Percentiles rank a stretch among this genome's conserved stretches.
These are phyloP conservation scores for Hemiprocne comata DNA, from an alignment of 2,113 vertebrate genomes.

Conservation along the genomic window DNA sequence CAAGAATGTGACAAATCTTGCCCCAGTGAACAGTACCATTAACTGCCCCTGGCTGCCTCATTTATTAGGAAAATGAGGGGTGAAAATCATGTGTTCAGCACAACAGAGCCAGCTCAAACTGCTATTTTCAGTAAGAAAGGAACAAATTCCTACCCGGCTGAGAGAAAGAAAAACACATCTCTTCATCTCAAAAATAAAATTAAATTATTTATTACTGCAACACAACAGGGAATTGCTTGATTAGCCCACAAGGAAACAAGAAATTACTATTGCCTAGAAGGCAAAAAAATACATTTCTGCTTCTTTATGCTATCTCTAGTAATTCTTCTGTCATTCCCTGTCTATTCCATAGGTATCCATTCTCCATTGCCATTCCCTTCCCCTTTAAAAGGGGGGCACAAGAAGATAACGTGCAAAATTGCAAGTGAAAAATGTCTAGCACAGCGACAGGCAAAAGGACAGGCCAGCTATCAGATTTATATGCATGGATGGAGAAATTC, in stretches of 20 bases:
- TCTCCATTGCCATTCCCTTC: conserved; percentile 26
- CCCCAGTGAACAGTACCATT: not conserved
- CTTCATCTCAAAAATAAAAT: not conserved
- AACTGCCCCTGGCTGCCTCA: not conserved
- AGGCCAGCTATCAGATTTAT: conserved; percentile 57
- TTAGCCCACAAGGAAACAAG: not conserved
- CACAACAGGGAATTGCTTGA: not conserved
- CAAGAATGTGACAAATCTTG: conserved; percentile 9
- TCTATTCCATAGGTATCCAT: not conserved
- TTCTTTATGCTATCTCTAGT: not conserved
- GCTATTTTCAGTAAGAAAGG: not conserved
- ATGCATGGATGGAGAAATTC: conserved; percentile 20
- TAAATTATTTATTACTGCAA: not conserved
- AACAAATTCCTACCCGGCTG: not conserved
- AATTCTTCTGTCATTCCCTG: not conserved
- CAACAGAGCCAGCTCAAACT: not conserved
- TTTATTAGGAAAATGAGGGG: not conserved
- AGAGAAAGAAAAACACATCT: not conserved
- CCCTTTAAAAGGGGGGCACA: conserved; percentile 56
- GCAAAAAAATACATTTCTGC: not conserved
- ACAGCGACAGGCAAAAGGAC: conserved; percentile 32
- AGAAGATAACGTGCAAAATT: conserved; percentile 68
- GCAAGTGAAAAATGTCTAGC: conserved; percentile 69
- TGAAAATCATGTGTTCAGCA: not conserved
- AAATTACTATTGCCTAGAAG: not conserved